Base-by-base conservation (phyloP, 1,140 invertebrate species). In the Panonychus citri region DNA sequence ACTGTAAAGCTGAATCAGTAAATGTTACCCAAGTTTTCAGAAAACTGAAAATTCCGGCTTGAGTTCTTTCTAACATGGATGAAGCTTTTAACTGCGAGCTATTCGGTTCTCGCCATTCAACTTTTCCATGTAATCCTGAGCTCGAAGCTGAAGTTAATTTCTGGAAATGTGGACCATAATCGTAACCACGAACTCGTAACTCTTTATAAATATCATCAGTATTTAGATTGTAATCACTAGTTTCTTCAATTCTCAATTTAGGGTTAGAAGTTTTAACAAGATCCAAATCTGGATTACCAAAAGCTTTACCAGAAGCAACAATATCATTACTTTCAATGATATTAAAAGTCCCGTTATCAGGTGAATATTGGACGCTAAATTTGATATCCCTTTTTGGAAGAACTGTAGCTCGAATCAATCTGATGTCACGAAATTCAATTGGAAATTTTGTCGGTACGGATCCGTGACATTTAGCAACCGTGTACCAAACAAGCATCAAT, bases 401-500 rank as follows among this genome's bases (percentile, higher is more conserved):
- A 27, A 51, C 28, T 0, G 90, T 96, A 13, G 91, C 90, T 55
- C 86, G 75, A 58, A 81, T 80, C 66, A 97, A 89, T 56, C 81
- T 77, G 0, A 95, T 75, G 66, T 95, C 77, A 68, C 93, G 83
- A 62, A 97, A 75, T 3, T 84, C 71, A 57, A 57, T 40, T 56
- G 59, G 19, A 30, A 52, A 52, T 24, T 59, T 48, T 10, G 56
- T 30, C 1, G 25, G n/a, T 15, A 49, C 19, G 2, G 43, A 24
- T n/a, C 30, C 15, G 42, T 61, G 53, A 30, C 57, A 57, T 30
- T 17, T 59, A 2, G 88, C 88, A 57, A 89, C 78, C 0, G 85
- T 83, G 68, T 81, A 82, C 91, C 91, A 96, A 1, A 83, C 88
- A 2, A 95, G 68, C 2, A 81, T 78, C 71, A 96, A 73, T 65